Evolutionary conservation across 2,113 vertebrate species (phyloP), one percentile per base, ranked within the genome.

Genomic region (Hippocampus mohnikei): DNA sequence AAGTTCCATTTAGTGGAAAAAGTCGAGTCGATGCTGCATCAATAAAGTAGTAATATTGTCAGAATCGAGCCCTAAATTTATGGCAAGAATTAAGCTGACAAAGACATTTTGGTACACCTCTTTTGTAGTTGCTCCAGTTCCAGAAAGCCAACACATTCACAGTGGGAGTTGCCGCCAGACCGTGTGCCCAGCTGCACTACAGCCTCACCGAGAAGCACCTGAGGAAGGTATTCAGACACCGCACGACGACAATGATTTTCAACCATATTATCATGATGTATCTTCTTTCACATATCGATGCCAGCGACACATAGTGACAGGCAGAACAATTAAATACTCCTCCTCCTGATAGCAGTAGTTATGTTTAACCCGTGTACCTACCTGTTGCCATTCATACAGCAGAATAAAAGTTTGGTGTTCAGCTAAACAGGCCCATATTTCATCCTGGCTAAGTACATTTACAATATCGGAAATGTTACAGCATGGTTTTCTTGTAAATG

Each of bases 151-250:
- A 91, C 70, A 66, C 88, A 76, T 90, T 88, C 53, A 87, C 91
- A 21, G 75, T 93, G 59, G 92, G 93, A 82, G 83, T 90, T 55
- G 90, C 93, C 5, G 88, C 91, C 66, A 89, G 86, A 75, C 95
- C 95, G 13, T 96, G 95, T 3, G 93, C 94, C 41, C 93, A 94
- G 63, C 74, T 95, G 18, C 94, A 92, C 70, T 92, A 94, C 81
- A 87, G 90, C 58, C 93, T 95, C 79, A 93, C 86, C 3, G 90
- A 95, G 81, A 93, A 86, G 75, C 88, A 86, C 18, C 74, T 89
- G 29, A 87, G 91, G 27, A 95, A 91, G 92, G 95, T 96, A 80
- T 0, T 29, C 1, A 41, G 1, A 25, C 33, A 37, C 1, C 55
- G 56, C 42, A 15, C 40, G 15, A 50, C 3, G 21, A 21, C 50